Percentiles rank a stretch among this genome's conserved stretches.
Evolutionary conservation across 2,888 invertebrate species (phyloP).

Genomic region (Cordylochernes scorpioides): DNA sequence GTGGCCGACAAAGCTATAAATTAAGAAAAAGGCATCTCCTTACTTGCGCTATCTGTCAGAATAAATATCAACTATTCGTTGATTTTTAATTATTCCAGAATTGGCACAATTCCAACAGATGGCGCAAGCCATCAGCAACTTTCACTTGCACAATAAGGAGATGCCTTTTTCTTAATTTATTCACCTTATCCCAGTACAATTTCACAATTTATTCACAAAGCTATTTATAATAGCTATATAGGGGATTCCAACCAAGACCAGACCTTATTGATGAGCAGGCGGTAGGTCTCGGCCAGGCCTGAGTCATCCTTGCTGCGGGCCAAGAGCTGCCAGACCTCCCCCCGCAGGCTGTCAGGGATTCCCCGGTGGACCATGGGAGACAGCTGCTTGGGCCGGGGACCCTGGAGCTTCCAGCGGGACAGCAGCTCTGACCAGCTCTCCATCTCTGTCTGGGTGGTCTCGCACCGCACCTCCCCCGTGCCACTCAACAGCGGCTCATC

Average conservation of each 20-base stretch:
- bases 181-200: too few relatives aligned
- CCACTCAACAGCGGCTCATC: conserved; percentile 37
- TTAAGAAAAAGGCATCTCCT: too few relatives aligned
- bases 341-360: conserved; percentile 80
- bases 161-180: too few relatives aligned
- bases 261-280: conserved; percentile 71
- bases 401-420: conserved; percentile 21
- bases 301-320: conserved; percentile 47
- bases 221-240: too few relatives aligned
- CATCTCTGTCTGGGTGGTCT: conserved; percentile 72
- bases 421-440: conserved; percentile 70
- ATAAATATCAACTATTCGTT: too few relatives aligned
- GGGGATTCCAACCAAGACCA: conserved; percentile 8
- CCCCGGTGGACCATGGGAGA: conserved; percentile 46
- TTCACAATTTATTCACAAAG: too few relatives aligned
- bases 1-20: too few relatives aligned
- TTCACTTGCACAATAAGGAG: too few relatives aligned
- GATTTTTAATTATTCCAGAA: too few relatives aligned
- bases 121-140: too few relatives aligned
- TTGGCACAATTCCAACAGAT: too few relatives aligned
- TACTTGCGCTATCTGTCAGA: too few relatives aligned
- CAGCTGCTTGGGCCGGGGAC: conserved; percentile 44
- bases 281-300: conserved; percentile 57
- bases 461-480: conserved; percentile 84
- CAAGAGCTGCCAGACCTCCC: conserved; percentile 89